These are phyloP conservation scores for Gibbula magus DNA, from an alignment of 2,888 invertebrate genomes.

Conservation along the genomic window DNA sequence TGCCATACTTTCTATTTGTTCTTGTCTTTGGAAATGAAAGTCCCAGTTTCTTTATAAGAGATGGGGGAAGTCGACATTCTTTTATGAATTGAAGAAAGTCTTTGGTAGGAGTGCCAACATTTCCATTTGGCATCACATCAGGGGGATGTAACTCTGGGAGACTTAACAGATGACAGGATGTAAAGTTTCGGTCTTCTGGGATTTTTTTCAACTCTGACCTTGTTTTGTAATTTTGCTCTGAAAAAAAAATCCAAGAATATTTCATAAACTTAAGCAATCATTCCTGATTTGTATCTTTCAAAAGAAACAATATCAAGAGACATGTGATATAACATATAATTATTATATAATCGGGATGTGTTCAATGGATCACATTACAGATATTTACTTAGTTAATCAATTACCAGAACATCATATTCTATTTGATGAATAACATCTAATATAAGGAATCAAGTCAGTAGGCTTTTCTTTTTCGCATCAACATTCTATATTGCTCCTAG, in stretches of 20 bases:
- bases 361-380: no score
- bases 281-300: no score
- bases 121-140: conserved; percentile 77
- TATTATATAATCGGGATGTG: no score
- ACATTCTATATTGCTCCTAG: no score
- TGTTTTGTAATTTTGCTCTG: conserved; percentile 49
- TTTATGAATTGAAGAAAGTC: conserved; percentile 76
- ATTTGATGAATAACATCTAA: no score
- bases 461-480: no score
- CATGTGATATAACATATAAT: no score
- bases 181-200: conserved; percentile 64
- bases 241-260: not conserved
- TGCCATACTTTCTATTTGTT: conserved; percentile 74
- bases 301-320: no score
- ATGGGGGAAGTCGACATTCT: conserved; percentile 76
- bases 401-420: no score
- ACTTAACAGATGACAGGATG: conserved; percentile 60
- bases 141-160: conserved; percentile 71
- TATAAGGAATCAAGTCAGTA: no score
- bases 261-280: no score
- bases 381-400: no score
- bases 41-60: conserved; percentile 76
- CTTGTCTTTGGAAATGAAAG: conserved; percentile 71
- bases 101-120: conserved; percentile 78
- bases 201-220: conserved; percentile 60